Evolutionary conservation across 2,797 vertebrate genomes (phyloP).

Genomic region (Enteromius radiatus): DNA sequence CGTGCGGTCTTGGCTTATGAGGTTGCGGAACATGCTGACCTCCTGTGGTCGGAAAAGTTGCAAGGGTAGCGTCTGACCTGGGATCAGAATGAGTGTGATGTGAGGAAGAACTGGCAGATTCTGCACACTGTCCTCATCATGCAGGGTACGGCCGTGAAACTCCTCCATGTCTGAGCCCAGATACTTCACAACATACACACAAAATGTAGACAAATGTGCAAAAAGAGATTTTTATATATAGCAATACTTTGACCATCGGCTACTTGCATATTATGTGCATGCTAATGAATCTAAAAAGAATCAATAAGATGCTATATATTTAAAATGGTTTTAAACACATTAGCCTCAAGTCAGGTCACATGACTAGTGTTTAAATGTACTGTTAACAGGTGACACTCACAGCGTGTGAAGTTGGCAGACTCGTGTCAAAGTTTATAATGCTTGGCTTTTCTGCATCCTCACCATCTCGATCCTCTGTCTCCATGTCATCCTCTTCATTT

Average conservation of each 20-base stretch:
- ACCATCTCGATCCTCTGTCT: constrained; percentile 90
- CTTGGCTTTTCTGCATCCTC: constrained; percentile 87
- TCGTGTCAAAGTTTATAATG: constrained; percentile 95
- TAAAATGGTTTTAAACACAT: not conserved
- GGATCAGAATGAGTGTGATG: constrained; percentile 90
- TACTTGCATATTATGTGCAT: not conserved
- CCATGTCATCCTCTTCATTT: constrained; percentile 91
- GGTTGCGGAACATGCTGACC: constrained; percentile 95
- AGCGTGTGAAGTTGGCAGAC: constrained; percentile 93
- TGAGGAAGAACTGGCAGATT: constrained; percentile 92
- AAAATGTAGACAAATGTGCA: constrained; percentile 11
- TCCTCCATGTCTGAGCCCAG: constrained; percentile 97
- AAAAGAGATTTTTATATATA: not conserved
- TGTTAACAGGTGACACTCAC: constrained; percentile 74
- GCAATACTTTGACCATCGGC: not conserved
- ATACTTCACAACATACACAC: constrained; percentile 78
- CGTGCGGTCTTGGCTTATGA: constrained; percentile 94
- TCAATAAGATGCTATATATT: not conserved
- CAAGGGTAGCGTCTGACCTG: constrained; percentile 94
- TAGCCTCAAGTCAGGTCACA: constrained; percentile 26
- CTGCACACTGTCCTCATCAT: constrained; percentile 96
- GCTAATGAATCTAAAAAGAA: constrained; percentile 4
- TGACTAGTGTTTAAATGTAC: not conserved
- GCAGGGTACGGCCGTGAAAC: constrained; percentile 94
- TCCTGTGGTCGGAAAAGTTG: constrained; percentile 95